Evolutionary conservation across 2,888 invertebrate genomes (phyloP).

Genomic region (Drosophila peninsularis): DNA sequence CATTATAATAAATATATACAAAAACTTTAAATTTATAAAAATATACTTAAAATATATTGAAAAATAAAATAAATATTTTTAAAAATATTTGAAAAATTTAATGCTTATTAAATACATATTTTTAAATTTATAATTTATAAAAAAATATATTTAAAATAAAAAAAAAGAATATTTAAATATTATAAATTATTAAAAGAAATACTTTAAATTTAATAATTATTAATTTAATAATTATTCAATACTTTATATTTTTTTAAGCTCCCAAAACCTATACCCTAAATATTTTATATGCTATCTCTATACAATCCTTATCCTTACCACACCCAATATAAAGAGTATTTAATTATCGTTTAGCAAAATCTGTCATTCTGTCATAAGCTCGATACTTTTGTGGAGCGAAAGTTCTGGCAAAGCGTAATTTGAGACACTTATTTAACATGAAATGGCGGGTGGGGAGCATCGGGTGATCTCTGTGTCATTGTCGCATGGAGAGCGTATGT

Average conservation of each 20-base stretch:
- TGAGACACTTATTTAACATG: conserved; percentile 62
- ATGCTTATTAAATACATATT: background rate
- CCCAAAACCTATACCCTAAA: no score
- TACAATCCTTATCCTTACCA: background rate
- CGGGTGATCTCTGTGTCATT: conserved; percentile 54
- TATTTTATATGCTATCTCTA: no score
- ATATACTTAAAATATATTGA: background rate
- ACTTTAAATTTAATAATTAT: no score
- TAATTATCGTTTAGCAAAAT: background rate
- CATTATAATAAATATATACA: no score
- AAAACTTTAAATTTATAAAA: background rate
- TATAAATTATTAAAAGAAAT: no score
- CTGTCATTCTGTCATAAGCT: conserved; percentile 3
- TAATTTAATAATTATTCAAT: no score
- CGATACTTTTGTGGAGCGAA: conserved; percentile 40
- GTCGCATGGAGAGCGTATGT: conserved; percentile 31
- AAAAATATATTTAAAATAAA: background rate
- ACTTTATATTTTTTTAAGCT: no score
- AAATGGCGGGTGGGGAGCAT: conserved; percentile 31
- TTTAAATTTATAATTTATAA: background rate
- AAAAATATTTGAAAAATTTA: background rate
- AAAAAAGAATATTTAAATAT: no score
- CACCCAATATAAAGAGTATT: conserved; percentile 9
- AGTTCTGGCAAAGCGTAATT: conserved; percentile 59
- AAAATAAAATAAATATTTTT: background rate